Evolutionary conservation across 2,888 invertebrate genomes (phyloP).

Genomic region (Megamerina dolium): DNA sequence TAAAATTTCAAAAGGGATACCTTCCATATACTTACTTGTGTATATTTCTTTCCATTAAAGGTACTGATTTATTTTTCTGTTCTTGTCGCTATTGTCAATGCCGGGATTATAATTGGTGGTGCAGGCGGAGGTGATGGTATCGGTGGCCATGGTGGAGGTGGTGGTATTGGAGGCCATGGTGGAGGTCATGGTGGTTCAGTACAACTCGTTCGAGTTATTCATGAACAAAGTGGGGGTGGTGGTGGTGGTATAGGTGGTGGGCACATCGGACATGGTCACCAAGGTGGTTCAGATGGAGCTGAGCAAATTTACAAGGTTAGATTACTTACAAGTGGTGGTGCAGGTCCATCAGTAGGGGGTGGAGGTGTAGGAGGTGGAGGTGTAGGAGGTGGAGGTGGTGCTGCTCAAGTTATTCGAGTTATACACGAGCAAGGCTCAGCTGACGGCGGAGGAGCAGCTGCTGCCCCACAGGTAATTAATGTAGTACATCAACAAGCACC

Average conservation of each 20-base stretch:
- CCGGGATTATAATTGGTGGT: slow-evolving; percentile 31
- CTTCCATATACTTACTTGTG: neutral
- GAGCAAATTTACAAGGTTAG: slow-evolving; percentile 3
- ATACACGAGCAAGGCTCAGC: slow-evolving; percentile 20
- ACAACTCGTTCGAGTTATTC: slow-evolving; percentile 11
- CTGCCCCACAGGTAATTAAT: slow-evolving; percentile 17
- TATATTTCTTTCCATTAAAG: no score
- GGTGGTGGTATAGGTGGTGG: slow-evolving; percentile 13
- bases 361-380: slow-evolving; percentile 3
- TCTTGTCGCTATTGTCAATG: slow-evolving; percentile 35
- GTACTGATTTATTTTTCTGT: no score
- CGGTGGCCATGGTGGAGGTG: slow-evolving; percentile 16
- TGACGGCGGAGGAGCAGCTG: slow-evolving; percentile 1
- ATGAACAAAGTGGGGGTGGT: slow-evolving; percentile 4
- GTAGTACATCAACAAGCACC: slow-evolving; percentile 26
- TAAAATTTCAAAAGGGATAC: neutral
- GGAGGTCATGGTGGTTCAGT: neutral
- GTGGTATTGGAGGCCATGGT: slow-evolving; percentile 9
- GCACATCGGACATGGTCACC: slow-evolving; percentile 12
- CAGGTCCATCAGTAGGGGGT: slow-evolving; percentile 1
- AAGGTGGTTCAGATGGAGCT: neutral
- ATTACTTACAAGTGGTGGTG: slow-evolving; percentile 9
- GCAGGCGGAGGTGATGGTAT: slow-evolving; percentile 26
- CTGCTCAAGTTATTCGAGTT: slow-evolving; percentile 30
- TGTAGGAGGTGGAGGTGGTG: slow-evolving; percentile 14